Conservation (phyloP, 1,140 invertebrate genomes). For the Catajapyx aquilonaris region DNA sequence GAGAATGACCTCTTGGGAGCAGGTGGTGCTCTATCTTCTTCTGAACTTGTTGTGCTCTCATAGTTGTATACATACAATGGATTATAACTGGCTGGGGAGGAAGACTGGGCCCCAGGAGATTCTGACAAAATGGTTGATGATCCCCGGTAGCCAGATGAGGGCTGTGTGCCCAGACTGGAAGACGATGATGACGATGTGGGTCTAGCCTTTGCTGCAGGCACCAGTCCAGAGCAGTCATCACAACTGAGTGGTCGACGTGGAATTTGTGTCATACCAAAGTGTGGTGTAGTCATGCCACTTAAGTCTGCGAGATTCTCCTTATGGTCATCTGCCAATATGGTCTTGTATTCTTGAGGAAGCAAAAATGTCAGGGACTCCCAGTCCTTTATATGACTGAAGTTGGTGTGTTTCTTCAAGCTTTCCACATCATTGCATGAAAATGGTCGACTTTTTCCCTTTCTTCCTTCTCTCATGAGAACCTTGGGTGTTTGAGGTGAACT, state of each 20-base stretch:
- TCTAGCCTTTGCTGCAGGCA: constrained; percentile 4
- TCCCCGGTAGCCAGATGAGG: constrained; percentile 62
- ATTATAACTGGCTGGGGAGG: constrained; percentile 31
- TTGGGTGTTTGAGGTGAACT: constrained; percentile 10
- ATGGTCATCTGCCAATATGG: constrained; percentile 42
- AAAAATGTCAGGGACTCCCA: constrained; percentile 79
- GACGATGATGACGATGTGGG: constrained; percentile 43
- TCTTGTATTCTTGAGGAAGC: constrained; percentile 54
- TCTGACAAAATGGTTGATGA: constrained; percentile 62
- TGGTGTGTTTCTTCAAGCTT: constrained; percentile 46
- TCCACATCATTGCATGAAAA: constrained; percentile 68
- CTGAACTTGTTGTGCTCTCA: constrained; percentile 32
- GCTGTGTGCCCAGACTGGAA: constrained; percentile 50
- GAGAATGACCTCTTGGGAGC: constrained; percentile 40
- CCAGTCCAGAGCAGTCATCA: constrained; percentile 30
- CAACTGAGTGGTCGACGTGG: constrained; percentile 24
- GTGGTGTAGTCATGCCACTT: neutral
- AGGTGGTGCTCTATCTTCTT: constrained; percentile 24
- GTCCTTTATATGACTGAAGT: constrained; percentile 58
- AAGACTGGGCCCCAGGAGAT: constrained; percentile 39
- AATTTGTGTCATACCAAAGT: too few species aligned
- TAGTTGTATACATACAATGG: constrained; percentile 61
- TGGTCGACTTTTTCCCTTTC: constrained; percentile 27
- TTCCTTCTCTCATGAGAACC: constrained; percentile 3
- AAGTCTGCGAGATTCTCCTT: neutral